These are phyloP conservation scores for Beaufortia kweichowensis DNA, from an alignment of 2,113 vertebrate species.

Conservation along the genomic window DNA sequence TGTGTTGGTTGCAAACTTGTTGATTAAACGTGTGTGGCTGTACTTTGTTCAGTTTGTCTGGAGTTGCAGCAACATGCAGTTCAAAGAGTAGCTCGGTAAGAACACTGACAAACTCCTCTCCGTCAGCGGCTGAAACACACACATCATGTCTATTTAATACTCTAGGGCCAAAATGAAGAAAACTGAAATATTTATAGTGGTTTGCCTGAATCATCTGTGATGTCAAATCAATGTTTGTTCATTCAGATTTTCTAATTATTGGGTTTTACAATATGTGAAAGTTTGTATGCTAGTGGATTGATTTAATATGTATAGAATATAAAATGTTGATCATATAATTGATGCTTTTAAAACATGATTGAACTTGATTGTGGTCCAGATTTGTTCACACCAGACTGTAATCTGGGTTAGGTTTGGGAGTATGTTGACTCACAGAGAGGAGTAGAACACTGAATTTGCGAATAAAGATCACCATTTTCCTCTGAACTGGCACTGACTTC, in stretches of 20 bases:
- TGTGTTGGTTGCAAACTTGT: neutral
- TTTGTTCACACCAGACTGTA: constrained; percentile 14
- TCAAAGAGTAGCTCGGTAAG: constrained; percentile 96
- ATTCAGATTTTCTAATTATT: neutral
- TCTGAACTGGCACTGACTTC: constrained; percentile 27
- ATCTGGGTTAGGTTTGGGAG: constrained; percentile 22
- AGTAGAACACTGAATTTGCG: constrained; percentile 71
- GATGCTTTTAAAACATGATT: too few relatives aligned
- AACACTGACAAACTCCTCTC: constrained; percentile 88
- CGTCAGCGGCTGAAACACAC: constrained; percentile 72
- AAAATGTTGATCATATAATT: neutral
- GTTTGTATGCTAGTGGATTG: neutral
- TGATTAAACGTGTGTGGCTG: constrained; percentile 26
- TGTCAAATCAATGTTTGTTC: constrained; percentile 18
- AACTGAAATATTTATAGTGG: constrained; percentile 21
- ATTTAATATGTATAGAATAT: neutral
- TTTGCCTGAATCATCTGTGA: constrained; percentile 4
- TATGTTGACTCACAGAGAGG: constrained; percentile 68
- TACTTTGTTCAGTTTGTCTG: constrained; percentile 98
- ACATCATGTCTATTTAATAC: constrained; percentile 33
- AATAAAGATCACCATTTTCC: constrained; percentile 82
- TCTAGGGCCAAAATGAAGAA: constrained; percentile 46
- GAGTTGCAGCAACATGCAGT: constrained; percentile 93
- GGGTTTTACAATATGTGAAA: neutral
- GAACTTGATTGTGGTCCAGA: constrained; percentile 15